phyloP scores from a whole-genome alignment of 2,797 vertebrate genomes.

The Sebastes vulpes region DNA sequence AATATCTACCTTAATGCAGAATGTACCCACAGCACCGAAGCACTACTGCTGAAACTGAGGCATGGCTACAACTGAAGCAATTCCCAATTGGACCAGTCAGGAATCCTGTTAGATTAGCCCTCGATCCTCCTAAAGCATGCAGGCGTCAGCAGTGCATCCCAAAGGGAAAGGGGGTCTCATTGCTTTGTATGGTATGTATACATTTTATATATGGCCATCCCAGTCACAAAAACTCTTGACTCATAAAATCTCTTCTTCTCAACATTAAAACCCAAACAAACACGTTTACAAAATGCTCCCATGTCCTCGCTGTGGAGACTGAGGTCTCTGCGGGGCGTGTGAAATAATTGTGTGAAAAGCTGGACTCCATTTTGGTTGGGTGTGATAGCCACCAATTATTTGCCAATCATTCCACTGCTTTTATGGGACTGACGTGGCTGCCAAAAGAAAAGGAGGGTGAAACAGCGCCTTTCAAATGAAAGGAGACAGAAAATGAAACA shows the following conservation, averaged over 20 bases:
- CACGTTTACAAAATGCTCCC: slow-evolving; percentile 31
- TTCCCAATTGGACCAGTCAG: slow-evolving; percentile 42
- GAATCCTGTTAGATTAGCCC: slow-evolving; percentile 54
- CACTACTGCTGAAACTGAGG: slow-evolving; percentile 15
- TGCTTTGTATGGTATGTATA: slow-evolving; percentile 33
- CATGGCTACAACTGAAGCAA: slow-evolving; percentile 18
- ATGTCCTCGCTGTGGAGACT: slow-evolving; percentile 33
- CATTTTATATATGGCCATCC: slow-evolving; percentile 21
- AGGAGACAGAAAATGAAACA: slow-evolving; percentile 26
- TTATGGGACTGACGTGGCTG: slow-evolving; percentile 53
- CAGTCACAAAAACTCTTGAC: slow-evolving; percentile 25
- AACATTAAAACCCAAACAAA: slow-evolving; percentile 46
- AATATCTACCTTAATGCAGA: slow-evolving; percentile 33
- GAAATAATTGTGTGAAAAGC: slow-evolving; percentile 70
- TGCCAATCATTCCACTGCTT: slow-evolving; percentile 63
- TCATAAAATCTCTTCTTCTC: slow-evolving; percentile 43
- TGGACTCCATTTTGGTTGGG: slow-evolving; percentile 51
- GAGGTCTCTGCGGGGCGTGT: slow-evolving; percentile 64
- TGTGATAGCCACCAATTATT: slow-evolving; percentile 57
- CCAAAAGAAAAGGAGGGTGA: slow-evolving; percentile 41
- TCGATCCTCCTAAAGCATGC: slow-evolving; percentile 47
- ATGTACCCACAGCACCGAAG: slow-evolving; percentile 30
- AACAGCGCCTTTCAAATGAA: slow-evolving; percentile 35
- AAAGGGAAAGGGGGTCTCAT: slow-evolving; percentile 20
- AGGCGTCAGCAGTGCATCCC: slow-evolving; percentile 43